Conservation (phyloP, 2,888 invertebrate genomes). For the Scrobipalpa costella region DNA sequence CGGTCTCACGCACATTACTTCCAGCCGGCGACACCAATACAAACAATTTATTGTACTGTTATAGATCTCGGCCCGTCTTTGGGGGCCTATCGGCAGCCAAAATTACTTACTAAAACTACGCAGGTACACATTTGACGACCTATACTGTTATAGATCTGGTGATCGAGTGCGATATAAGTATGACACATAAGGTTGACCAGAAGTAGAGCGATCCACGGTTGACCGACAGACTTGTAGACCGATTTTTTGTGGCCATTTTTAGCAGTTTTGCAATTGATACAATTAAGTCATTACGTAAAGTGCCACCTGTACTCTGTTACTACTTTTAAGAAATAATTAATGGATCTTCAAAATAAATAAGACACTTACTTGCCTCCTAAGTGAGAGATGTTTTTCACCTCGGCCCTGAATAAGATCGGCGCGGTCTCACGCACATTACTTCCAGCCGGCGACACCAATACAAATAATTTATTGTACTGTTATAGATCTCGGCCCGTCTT, state of each 20-base stretch:
- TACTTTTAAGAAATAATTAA: too few species aligned
- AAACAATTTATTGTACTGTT: constrained; percentile 72
- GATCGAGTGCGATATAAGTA: too few species aligned
- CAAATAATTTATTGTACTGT: constrained; percentile 72
- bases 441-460: constrained; percentile 62
- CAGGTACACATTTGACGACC: background rate
- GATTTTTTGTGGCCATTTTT: too few species aligned
- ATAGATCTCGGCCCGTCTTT: constrained; percentile 61
- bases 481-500: constrained; percentile 63
- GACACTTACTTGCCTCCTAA: too few species aligned
- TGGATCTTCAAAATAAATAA: too few species aligned
- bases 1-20: constrained; percentile 65
- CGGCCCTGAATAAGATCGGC: constrained; percentile 57
- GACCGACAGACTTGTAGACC: too few species aligned
- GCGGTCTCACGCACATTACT: constrained; percentile 66
- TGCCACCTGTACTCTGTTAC: too few species aligned
- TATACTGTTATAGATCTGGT: too few species aligned
- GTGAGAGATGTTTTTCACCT: constrained; percentile 62
- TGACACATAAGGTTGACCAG: too few species aligned
- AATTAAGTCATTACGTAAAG: too few species aligned
- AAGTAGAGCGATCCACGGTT: too few species aligned
- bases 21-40: constrained; percentile 63
- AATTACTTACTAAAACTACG: constrained; percentile 31
- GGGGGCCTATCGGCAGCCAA: constrained; percentile 55
- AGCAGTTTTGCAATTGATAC: too few species aligned